Evolutionary conservation across 2,113 vertebrate species (phyloP), one percentile per base, ranked within the genome.

Genomic region (Spea bombifrons): DNA sequence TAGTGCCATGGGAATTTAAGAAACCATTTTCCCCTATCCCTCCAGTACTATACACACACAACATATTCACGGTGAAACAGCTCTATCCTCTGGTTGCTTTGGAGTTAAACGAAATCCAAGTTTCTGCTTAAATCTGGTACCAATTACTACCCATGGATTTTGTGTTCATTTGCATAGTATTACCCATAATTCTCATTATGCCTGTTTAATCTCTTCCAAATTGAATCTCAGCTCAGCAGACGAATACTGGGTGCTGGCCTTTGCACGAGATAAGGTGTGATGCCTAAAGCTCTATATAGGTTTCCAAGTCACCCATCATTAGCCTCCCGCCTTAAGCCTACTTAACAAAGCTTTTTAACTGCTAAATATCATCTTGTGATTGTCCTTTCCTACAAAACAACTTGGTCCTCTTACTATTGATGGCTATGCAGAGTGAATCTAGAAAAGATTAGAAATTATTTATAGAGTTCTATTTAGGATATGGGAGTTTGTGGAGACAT

Each of bases 151-250:
- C 59, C 53, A 17, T 16, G 68, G 76, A 78, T 67, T 65, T 78
- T 66, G 61, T 53, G 43, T 8, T 72, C 59, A 79, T 79, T 79
- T 79, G 76, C 76, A 79, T 79, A 79, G 76, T 30, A 66, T 79
- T 79, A 73, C 70, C 69, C 76, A 79, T 79, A 79, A 79, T 79
- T 73, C 76, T 69, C 65, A 73, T 79, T 79, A 79, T 63, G 52
- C 57, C 55, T 73, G 16, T 70, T 15, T 79, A 79, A 79, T 79
- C 76, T 73, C 50, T 65, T 73, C 47, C 76, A 72, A 79, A 79
- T 79, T 72, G 68, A 79, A 66, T 79, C 76, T 79, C 13, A 16
- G 61, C 69, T 79, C 69, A 79, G 61, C 76, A 72, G 59, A 72
- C 47, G 16, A n/a, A 73, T 49, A 17, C 13, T 79, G 76, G 66